These are phyloP conservation scores for Uria lomvia DNA, from an alignment of 2,113 vertebrate genomes.

Conservation along the genomic window DNA sequence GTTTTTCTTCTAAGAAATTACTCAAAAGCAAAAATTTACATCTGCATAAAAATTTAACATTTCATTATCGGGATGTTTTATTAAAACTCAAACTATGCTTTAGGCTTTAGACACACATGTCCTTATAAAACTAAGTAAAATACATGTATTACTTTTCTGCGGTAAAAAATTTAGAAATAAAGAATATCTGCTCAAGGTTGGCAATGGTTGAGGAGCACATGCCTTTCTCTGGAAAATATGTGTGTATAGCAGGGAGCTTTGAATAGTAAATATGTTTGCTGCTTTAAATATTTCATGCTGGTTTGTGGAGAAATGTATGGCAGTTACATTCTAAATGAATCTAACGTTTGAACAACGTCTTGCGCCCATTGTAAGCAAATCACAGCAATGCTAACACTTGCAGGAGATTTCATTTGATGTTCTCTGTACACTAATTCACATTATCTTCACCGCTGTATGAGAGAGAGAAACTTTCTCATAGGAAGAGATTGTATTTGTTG, in stretches of 20 bases:
- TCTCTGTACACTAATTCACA: not conserved
- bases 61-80: not conserved
- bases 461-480: not conserved
- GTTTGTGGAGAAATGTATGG: not conserved
- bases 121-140: not conserved
- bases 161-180: not conserved
- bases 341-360: not conserved
- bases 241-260: not conserved
- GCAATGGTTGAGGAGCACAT: not conserved
- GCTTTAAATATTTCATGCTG: not conserved
- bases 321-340: not conserved
- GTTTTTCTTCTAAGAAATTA: not conserved
- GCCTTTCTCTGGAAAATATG: not conserved
- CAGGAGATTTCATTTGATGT: not conserved
- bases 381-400: not conserved
- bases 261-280: not conserved
- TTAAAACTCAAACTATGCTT: not conserved
- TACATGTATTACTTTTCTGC: not conserved
- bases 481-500: not conserved
- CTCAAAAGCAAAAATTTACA: not conserved
- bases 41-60: not conserved
- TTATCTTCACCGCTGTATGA: not conserved
- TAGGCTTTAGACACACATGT: not conserved
- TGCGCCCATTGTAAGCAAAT: not conserved
- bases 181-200: not conserved